These are phyloP conservation scores for Pongo pygmaeus DNA, from an alignment of 2,113 vertebrate species.

Conservation along the genomic window DNA sequence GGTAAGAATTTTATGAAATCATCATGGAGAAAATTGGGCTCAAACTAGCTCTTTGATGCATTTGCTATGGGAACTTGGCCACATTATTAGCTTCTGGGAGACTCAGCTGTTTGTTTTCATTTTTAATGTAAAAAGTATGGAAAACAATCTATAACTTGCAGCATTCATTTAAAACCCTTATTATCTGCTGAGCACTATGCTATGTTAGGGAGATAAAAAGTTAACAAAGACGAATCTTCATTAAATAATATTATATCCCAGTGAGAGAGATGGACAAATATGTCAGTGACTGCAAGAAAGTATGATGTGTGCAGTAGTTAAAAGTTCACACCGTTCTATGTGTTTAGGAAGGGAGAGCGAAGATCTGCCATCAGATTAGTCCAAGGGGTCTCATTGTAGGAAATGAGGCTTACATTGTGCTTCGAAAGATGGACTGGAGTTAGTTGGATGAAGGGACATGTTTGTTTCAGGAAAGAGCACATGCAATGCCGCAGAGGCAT, in stretches of 20 bases:
- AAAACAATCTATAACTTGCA: neutral
- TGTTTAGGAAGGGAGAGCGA: neutral
- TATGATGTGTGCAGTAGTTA: fast-evolving
- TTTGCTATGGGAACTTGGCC: neutral
- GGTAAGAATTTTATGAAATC: neutral
- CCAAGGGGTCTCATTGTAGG: too few relatives aligned
- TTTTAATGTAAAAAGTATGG: neutral
- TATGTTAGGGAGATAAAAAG: neutral
- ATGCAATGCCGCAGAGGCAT: neutral
- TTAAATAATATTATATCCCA: neutral
- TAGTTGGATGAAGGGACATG: neutral
- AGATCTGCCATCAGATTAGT: neutral
- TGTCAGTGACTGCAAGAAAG: neutral
- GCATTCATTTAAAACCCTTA: neutral
- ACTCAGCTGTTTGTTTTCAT: neutral
- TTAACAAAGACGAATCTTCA: neutral
- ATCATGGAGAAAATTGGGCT: neutral
- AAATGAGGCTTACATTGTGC: neutral
- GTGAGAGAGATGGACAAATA: neutral
- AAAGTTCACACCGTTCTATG: fast-evolving
- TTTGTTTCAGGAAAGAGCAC: neutral
- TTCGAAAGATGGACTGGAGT: neutral
- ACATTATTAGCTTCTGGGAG: neutral
- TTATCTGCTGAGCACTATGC: neutral
- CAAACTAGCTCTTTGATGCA: neutral